Conservation (phyloP, 2,888 invertebrate genomes). For the Zygothrica quintamaculata region DNA sequence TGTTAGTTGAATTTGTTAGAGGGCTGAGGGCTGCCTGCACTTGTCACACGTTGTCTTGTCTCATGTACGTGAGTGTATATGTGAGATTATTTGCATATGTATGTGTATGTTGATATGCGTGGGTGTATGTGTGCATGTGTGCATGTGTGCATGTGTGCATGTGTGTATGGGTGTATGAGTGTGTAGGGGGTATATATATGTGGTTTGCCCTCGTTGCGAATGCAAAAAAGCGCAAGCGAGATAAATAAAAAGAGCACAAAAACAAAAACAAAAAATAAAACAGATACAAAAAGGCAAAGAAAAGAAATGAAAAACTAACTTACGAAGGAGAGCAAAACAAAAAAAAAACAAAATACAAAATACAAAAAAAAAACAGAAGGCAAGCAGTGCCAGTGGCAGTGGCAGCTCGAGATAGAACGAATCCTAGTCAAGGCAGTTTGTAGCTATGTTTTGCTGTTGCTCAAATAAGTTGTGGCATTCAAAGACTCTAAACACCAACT, state of each 20-base stretch:
- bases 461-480: constrained; percentile 35
- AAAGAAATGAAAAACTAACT: constrained; percentile 8
- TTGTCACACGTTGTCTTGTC: constrained; percentile 64
- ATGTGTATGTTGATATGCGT: constrained; percentile 9
- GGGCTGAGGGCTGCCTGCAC: constrained; percentile 54
- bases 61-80: constrained; percentile 26
- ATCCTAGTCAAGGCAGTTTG: constrained; percentile 13
- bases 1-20: not conserved
- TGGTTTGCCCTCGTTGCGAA: constrained; percentile 71
- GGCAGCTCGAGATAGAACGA: constrained; percentile 33
- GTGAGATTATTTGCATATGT: constrained; percentile 65
- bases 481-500: not conserved
- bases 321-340: constrained; percentile 40
- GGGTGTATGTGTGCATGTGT: constrained; percentile 13
- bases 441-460: constrained; percentile 12
- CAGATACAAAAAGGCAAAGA: too few species aligned
- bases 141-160: constrained; percentile 3
- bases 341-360: constrained; percentile 17
- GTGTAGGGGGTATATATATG: too few species aligned
- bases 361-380: constrained; percentile 1
- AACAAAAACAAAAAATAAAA: constrained; percentile 11
- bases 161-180: constrained; percentile 6
- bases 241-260: constrained; percentile 46
- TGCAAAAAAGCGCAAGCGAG: constrained; percentile 69
- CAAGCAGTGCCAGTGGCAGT: constrained; percentile 35